A percentile compares a stretch with the other conserved stretches of the same genome.
phyloP scores from a whole-genome alignment of 2,797 vertebrate species.

The Carcharodon carcharias region DNA sequence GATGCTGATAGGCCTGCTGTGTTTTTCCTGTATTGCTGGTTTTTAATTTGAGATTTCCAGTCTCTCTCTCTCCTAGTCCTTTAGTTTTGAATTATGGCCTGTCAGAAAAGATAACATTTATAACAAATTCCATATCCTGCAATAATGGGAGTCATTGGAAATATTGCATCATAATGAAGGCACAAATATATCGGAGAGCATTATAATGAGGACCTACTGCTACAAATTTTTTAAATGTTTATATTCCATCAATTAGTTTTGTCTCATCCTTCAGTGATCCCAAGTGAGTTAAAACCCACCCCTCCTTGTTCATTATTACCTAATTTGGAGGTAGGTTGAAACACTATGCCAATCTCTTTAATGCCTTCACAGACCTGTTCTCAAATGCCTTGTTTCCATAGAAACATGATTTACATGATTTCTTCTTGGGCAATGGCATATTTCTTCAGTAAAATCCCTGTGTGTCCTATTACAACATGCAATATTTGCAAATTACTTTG shows the following conservation, averaged over 20 bases:
- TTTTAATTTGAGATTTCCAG: neutral
- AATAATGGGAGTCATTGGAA: neutral
- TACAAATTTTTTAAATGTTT: neutral
- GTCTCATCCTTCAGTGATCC: neutral
- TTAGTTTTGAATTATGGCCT: neutral
- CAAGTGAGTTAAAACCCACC: neutral
- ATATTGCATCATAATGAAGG: neutral
- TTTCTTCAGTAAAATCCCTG: neutral
- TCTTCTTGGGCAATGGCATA: neutral
- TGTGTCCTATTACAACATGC: neutral
- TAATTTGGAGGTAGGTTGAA: slow-evolving; percentile 18
- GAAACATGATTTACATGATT: slow-evolving; percentile 33
- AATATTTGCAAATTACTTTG: neutral
- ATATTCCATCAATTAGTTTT: neutral
- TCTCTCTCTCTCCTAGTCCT: neutral
- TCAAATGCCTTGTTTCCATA: slow-evolving; percentile 27
- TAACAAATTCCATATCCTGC: neutral
- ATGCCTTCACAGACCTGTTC: slow-evolving; percentile 3
- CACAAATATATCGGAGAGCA: neutral
- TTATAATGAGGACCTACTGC: neutral
- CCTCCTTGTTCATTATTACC: slow-evolving; percentile 5
- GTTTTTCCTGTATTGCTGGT: neutral
- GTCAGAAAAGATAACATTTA: neutral
- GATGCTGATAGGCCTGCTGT: neutral
- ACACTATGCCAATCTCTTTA: slow-evolving; percentile 23